phyloP scores from a whole-genome alignment of 2,797 vertebrate genomes.

The Lepilemur septentrionalis region DNA sequence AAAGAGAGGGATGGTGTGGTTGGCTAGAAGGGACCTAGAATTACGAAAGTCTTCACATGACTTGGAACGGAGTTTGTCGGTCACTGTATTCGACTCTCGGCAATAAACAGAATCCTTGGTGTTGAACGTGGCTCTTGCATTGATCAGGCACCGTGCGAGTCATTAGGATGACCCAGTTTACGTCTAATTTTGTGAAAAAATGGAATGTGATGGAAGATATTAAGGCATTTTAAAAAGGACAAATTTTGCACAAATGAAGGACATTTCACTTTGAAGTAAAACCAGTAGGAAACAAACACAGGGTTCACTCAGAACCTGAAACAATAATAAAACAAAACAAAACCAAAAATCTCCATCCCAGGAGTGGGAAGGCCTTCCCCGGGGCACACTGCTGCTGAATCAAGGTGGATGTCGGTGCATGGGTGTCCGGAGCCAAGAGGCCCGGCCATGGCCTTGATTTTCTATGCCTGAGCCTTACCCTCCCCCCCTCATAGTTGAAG shows the following conservation, averaged over 20 bases:
- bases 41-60: neutral
- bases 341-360: rapidly evolving
- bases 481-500: no score
- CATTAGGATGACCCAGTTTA: neutral
- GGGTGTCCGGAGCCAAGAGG: no score
- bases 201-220: neutral
- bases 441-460: no score
- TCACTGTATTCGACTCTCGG: neutral
- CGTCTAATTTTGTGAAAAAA: neutral
- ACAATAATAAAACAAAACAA: neutral
- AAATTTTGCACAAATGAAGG: neutral
- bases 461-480: no score
- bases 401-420: neutral
- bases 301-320: neutral
- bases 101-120: no score
- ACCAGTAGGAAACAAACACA: neutral
- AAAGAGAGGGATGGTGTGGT: rapidly evolving
- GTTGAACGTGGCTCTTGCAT: neutral
- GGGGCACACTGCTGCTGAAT: neutral
- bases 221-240: neutral
- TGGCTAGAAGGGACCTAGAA: neutral
- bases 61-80: neutral
- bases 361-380: neutral
- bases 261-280: neutral
- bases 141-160: rapidly evolving